Evolutionary conservation across 1,140 invertebrate species (phyloP), one percentile per base, ranked within the genome.

Genomic region (Muscidifurax raptorellus): DNA sequence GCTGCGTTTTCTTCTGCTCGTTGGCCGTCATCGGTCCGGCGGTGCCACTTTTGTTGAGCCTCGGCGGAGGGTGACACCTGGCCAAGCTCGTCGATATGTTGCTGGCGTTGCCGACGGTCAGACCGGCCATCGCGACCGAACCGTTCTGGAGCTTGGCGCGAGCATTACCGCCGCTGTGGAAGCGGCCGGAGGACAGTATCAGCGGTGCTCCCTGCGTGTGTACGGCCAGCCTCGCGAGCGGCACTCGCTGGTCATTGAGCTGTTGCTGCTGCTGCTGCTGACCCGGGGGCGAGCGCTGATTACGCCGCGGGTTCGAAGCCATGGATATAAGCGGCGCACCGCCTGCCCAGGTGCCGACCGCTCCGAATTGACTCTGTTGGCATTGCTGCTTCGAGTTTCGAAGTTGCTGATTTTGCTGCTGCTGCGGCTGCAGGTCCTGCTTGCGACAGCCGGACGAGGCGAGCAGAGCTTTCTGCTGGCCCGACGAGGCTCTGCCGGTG

Each of bases 161-260:
- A 0, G 74, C 59, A 27, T 80, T 80, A 7, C 52, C 52, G 22
- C 52, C 52, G 82, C 89, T 90, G 80, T 90, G 89, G 85, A 94
- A 94, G 86, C 94, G 93, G 59, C 95, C 94, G 81, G 52, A n/a
- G 6, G 95, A 92, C 28, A 96, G 93, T 85, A 97, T 96, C 52
- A 97, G 92, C 10, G 96, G 96, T 64, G 95, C 95, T 27, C 96
- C 96, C 88, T 96, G 96, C 32, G 96, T 95, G 89, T 97, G 96
- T 86, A 96, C 95, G 3, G 96, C 96, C 80, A 97, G 91, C 87
- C 96, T 92, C 0, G 95, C 93, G 59, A 96, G 91, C 12, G 95
- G 95, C 87, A 92, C 94, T 79, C 94, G 92, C 75, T 89, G 92
- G 22, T 90, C 90, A 27, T 69, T 87, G 90, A 89, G 66, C 86